phyloP scores from a whole-genome alignment of 2,797 vertebrate genomes.

The Gastrophryne carolinensis region DNA sequence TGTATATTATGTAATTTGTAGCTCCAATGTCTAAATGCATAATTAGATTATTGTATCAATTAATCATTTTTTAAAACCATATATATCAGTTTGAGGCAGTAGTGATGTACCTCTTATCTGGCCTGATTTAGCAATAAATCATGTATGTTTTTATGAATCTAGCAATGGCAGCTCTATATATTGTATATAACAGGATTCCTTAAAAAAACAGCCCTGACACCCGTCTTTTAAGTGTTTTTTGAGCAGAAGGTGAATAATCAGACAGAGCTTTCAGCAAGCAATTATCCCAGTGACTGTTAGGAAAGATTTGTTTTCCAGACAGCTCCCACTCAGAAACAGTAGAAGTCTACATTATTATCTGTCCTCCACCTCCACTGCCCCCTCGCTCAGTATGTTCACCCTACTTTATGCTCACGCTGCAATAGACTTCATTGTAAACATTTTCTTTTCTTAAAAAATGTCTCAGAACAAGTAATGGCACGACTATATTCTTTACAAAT shows the following conservation, averaged over 20 bases:
- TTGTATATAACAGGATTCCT: no score
- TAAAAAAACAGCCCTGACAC: no score
- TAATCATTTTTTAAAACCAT: no score
- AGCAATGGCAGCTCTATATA: no score
- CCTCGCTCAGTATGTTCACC: constrained; percentile 37
- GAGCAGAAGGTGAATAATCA: constrained; percentile 26
- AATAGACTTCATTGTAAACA: constrained; percentile 15
- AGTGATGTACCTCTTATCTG: no score
- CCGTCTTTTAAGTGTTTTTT: neutral
- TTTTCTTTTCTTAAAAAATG: neutral
- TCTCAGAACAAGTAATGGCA: neutral
- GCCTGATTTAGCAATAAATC: no score
- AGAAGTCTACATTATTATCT: constrained; percentile 33
- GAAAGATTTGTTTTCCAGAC: constrained; percentile 24
- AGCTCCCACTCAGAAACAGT: constrained; percentile 33
- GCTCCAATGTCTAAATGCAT: no score
- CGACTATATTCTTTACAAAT: neutral
- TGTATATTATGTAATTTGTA: no score
- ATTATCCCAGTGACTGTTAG: constrained; percentile 30
- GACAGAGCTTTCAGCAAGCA: neutral
- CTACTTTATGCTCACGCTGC: constrained; percentile 1
- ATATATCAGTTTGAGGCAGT: no score
- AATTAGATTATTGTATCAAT: no score
- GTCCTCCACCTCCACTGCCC: constrained; percentile 28
- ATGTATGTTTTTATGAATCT: no score